A percentile compares a stretch with the other conserved stretches of the same genome.
Conservation (phyloP, 2,113 vertebrate genomes). For the Pomatorhinus ruficollis region DNA sequence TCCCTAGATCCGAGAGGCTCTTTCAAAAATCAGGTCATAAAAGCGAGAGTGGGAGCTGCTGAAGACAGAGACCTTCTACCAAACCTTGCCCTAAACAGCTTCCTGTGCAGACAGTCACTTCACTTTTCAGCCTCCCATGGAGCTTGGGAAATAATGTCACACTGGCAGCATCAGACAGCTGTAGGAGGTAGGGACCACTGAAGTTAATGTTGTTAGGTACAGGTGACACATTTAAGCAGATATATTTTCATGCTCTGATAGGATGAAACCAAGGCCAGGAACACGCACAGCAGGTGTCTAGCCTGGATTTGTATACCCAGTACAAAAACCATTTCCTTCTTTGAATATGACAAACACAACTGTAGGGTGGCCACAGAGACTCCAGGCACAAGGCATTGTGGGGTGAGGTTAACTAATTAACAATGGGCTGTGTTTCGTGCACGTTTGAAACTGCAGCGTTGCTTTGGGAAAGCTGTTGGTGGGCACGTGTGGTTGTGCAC, state of each 20-base stretch:
- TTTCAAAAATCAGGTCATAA: background rate
- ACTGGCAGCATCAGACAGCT: background rate
- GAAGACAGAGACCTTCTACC: background rate
- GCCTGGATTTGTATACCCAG: background rate
- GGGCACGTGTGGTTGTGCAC: fast-evolving
- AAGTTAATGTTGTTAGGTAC: background rate
- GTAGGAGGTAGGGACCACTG: background rate
- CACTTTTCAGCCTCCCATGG: background rate
- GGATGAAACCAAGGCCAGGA: background rate
- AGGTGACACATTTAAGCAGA: background rate
- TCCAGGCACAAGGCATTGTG: background rate
- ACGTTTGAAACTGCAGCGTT: fast-evolving
- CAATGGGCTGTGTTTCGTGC: background rate
- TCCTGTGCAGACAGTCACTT: background rate
- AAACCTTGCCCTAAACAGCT: background rate
- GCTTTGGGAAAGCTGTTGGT: background rate
- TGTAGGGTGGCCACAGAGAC: background rate
- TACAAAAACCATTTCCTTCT: background rate
- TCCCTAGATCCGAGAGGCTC: background rate
- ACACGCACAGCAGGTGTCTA: background rate
- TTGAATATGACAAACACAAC: background rate
- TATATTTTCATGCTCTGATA: background rate
- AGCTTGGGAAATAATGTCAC: background rate
- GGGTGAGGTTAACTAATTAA: background rate
- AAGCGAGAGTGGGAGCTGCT: background rate